phyloP scores from a whole-genome alignment of 2,888 invertebrate genomes.

The Ornithoptera alexandrae region DNA sequence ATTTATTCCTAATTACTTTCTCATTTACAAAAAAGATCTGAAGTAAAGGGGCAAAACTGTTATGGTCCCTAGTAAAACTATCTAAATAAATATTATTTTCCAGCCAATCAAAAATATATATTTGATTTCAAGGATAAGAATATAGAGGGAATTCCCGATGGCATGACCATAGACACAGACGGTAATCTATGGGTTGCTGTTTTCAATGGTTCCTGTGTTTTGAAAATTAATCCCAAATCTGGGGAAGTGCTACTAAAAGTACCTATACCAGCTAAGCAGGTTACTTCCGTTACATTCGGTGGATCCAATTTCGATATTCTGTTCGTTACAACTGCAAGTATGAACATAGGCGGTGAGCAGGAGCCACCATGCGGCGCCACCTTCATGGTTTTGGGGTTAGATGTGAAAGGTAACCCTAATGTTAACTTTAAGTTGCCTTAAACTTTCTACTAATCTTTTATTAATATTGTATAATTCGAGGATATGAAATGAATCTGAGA shows the following conservation, averaged over 20 bases:
- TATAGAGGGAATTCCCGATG: slow-evolving; percentile 80
- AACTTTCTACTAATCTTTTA: not conserved
- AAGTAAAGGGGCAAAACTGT: no score
- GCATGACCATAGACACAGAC: slow-evolving; percentile 87
- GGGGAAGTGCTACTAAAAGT: slow-evolving; percentile 80
- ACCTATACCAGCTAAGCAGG: slow-evolving; percentile 79
- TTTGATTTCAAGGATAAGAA: slow-evolving; percentile 78
- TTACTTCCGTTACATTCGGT: slow-evolving; percentile 87
- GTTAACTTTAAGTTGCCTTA: slow-evolving; percentile 45
- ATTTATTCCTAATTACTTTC: no score
- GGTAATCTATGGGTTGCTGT: slow-evolving; percentile 88
- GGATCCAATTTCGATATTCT: slow-evolving; percentile 84
- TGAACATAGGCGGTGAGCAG: slow-evolving; percentile 57
- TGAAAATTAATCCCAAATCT: slow-evolving; percentile 76
- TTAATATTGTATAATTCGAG: no score
- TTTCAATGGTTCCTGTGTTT: slow-evolving; percentile 81
- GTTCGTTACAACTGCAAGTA: slow-evolving; percentile 82
- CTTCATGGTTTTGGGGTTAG: slow-evolving; percentile 82
- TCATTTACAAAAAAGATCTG: no score
- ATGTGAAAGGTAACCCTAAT: slow-evolving; percentile 76
- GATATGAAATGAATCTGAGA: no score
- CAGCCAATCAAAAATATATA: slow-evolving; percentile 80
- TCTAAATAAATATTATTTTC: not conserved
- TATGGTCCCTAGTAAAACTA: no score
- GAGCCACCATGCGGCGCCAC: slow-evolving; percentile 79